These are phyloP conservation scores for Pseudachorutes palmiensis DNA, from an alignment of 1,140 invertebrate genomes.

Conservation along the genomic window DNA sequence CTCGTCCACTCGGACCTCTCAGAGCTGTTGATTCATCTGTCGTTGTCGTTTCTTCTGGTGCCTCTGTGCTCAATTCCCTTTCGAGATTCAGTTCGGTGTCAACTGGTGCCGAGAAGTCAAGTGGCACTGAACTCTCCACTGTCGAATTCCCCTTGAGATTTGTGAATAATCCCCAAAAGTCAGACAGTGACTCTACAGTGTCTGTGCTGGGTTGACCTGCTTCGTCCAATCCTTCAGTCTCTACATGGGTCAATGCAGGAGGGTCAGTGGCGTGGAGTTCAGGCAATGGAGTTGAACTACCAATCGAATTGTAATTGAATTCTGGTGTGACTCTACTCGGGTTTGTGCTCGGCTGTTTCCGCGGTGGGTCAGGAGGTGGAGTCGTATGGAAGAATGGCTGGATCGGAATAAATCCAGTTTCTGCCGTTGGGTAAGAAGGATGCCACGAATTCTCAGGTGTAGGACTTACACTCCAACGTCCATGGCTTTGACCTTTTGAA, in stretches of 20 bases:
- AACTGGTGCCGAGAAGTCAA: slow-evolving; percentile 34
- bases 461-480: no score
- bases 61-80: no score
- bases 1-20: no score
- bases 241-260: background rate
- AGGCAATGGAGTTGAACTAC: no score
- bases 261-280: no score
- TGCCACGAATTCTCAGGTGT: slow-evolving; percentile 22
- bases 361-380: no score
- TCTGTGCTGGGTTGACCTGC: background rate
- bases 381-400: slow-evolving; percentile 36
- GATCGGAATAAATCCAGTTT: slow-evolving; percentile 38
- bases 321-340: no score
- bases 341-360: no score
- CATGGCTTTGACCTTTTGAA: no score
- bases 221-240: background rate
- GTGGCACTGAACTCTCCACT: slow-evolving; percentile 15
- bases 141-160: slow-evolving; percentile 10
- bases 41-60: no score
- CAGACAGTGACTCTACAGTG: background rate
- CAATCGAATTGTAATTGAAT: no score
- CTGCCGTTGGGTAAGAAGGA: slow-evolving; percentile 28
- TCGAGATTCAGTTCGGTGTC: slow-evolving; percentile 15
- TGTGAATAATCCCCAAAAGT: slow-evolving; percentile 36
- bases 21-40: no score